A percentile compares a stretch with the other conserved stretches of the same genome.
Evolutionary conservation across 2,113 vertebrate genomes (phyloP).

Genomic region (Lethenteron camtschaticum): DNA sequence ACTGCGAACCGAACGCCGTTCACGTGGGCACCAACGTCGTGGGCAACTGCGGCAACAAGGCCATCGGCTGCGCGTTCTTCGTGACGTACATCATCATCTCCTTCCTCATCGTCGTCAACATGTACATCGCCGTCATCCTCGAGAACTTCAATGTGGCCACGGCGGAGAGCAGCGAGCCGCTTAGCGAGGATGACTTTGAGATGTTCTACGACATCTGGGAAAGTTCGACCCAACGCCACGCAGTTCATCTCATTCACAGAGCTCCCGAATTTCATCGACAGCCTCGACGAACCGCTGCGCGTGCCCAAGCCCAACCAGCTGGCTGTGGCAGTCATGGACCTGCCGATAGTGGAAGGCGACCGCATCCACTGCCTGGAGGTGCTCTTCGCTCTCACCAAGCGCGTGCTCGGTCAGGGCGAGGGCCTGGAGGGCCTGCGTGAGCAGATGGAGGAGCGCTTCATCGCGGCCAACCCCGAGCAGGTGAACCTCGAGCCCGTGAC

Average conservation of each 20-base stretch:
- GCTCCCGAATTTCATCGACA: slow-evolving; percentile 31
- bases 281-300: slow-evolving; percentile 23
- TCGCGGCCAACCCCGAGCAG: slow-evolving; percentile 24
- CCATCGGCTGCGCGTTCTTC: slow-evolving; percentile 28
- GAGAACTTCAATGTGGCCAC: slow-evolving; percentile 39
- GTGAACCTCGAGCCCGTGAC: slow-evolving; percentile 28
- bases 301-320: slow-evolving; percentile 31
- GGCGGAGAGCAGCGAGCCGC: slow-evolving; percentile 26
- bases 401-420: slow-evolving; percentile 31
- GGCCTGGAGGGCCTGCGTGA: slow-evolving; percentile 24
- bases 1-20: slow-evolving; percentile 19
- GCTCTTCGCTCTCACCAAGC: slow-evolving; percentile 34
- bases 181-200: slow-evolving; percentile 34
- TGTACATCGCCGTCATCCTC: slow-evolving; percentile 37
- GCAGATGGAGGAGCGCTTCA: slow-evolving; percentile 37
- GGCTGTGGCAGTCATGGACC: slow-evolving; percentile 25
- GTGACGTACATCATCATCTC: slow-evolving; percentile 36
- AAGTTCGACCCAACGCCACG: slow-evolving; percentile 31
- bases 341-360: slow-evolving; percentile 31
- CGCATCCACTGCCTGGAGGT: slow-evolving; percentile 36
- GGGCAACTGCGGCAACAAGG: slow-evolving; percentile 27
- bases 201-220: slow-evolving; percentile 37
- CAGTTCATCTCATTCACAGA: slow-evolving; percentile 29
- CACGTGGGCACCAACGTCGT: not conserved
- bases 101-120: slow-evolving; percentile 37